Percentiles rank a stretch among this genome's conserved stretches.
These are phyloP conservation scores for Serrognathus titanus DNA, from an alignment of 2,888 invertebrate genomes.

Conservation along the genomic window DNA sequence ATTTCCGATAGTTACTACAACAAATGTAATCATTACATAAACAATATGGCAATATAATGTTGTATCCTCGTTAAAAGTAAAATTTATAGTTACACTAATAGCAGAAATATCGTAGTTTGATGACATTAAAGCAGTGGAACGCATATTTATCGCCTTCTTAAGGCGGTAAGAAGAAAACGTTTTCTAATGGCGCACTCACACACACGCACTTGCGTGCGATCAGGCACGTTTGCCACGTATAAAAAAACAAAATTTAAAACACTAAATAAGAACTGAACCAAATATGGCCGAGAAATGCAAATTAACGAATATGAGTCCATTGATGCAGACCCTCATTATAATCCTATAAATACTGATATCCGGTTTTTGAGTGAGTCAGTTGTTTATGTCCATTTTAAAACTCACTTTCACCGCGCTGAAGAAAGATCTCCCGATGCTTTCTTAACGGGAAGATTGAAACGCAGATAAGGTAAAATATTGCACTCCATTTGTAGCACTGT, in stretches of 20 bases:
- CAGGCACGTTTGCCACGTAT: too few species aligned
- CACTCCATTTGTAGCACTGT: slow-evolving; percentile 1
- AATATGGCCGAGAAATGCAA: slow-evolving; percentile 1
- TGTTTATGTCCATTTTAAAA: slow-evolving; percentile 2
- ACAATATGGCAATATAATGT: too few species aligned
- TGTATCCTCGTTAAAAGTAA: too few species aligned
- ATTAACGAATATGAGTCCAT: not conserved
- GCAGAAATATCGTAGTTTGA: too few species aligned
- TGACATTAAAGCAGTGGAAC: too few species aligned
- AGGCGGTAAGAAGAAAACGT: too few species aligned
- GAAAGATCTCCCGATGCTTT: slow-evolving; percentile 2
- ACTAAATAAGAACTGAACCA: not conserved
- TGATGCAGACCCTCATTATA: slow-evolving; percentile 2
- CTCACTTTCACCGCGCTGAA: not conserved
- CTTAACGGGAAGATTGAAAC: not conserved
- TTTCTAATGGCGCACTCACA: too few species aligned
- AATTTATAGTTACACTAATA: too few species aligned
- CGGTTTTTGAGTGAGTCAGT: slow-evolving; percentile 4
- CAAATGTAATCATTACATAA: too few species aligned
- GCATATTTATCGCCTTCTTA: too few species aligned
- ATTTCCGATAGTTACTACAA: too few species aligned
- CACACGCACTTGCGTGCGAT: too few species aligned
- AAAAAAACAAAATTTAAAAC: not conserved
- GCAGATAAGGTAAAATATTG: slow-evolving; percentile 1
- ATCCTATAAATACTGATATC: slow-evolving; percentile 3